A percentile compares a stretch with the other conserved stretches of the same genome.
Evolutionary conservation across 1,140 invertebrate genomes (phyloP).

Genomic region (Drosophila arizonae): DNA sequence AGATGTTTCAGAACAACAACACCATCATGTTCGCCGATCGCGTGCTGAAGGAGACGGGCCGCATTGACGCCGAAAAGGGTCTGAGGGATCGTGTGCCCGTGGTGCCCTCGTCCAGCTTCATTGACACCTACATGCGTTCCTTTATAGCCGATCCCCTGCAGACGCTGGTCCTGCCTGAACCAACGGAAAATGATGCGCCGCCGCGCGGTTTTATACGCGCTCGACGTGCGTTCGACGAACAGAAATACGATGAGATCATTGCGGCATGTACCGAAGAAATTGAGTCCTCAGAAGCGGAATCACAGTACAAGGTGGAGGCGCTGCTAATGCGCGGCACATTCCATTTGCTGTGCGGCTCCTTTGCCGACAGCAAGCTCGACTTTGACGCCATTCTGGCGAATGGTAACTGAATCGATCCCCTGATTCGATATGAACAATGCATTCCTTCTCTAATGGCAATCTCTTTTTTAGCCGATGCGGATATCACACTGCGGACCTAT

Average conservation of each 20-base stretch:
- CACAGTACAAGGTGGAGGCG: conserved; percentile 86
- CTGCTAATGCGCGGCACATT: conserved; percentile 92
- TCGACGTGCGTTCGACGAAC: conserved; percentile 86
- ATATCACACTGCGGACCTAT: conserved; percentile 89
- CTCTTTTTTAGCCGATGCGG: conserved; percentile 82
- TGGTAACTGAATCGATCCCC: conserved; percentile 49
- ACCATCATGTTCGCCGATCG: conserved; percentile 92
- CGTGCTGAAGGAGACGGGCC: conserved; percentile 90
- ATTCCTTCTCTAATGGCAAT: background rate
- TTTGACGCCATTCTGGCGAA: conserved; percentile 87
- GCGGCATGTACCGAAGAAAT: conserved; percentile 92
- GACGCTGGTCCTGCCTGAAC: conserved; percentile 27
- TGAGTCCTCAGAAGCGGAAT: conserved; percentile 85
- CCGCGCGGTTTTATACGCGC: conserved; percentile 87
- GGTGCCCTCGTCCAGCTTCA: conserved; percentile 92
- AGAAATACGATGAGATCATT: conserved; percentile 91
- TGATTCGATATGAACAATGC: background rate
- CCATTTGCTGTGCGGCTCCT: conserved; percentile 89
- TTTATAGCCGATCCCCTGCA: conserved; percentile 91
- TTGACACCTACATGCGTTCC: conserved; percentile 92
- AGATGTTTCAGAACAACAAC: conserved; percentile 92
- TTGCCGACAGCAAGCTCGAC: conserved; percentile 88
- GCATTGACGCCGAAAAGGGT: conserved; percentile 88
- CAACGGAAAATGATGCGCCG: conserved; percentile 68
- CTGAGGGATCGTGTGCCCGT: conserved; percentile 87